Base-by-base conservation (phyloP, 1,140 invertebrate genomes). In the Heliconius melpomene region DNA sequence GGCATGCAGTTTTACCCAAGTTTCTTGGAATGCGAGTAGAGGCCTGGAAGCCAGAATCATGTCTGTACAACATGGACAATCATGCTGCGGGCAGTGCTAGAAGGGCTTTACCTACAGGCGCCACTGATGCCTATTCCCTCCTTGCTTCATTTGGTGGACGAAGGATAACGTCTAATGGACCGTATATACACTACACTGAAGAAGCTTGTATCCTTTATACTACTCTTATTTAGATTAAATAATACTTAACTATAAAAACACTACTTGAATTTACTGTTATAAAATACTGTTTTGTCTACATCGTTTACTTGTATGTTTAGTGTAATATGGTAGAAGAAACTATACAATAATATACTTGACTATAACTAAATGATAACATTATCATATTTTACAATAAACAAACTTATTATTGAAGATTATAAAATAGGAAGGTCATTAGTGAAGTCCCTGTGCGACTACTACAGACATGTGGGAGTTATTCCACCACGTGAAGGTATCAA, bases 131-230 rank as follows among this genome's bases (percentile, higher is more conserved):
- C 74, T 98, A 98, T 93, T 98, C 97, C 0, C 90, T 98, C 38
- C 95, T 98, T 88, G 97, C 98, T 0, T 99, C 98, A 0, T 97
- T 98, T 95, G 97, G 97, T 82, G 98, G 98, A 20, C 98, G 98
- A 87, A 95, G 95, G 75, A 94, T 97, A 70, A 96, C 95, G 70
- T 95, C 95, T 54, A 95, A 95, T 46, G 95, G 96, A 38, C 95
- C 95, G 1, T 95, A 97, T 36, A 95, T 98, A 18, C 97, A 97
- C 1, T 98, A 98, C 89, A 98, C 97, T 52, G 98, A 98, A 95
- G 98, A 98, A 86, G 96, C 96, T 81, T 98, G 98, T 98, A 98
- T 98, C 97, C 97, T 97, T 97, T 95, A 8, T 54, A 23, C 3
- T 29, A 29, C 23, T 66, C 8, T 20, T 23, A 9, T 57, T n/a